Conservation (phyloP, 2,888 invertebrate genomes). For the Sesia apiformis region DNA sequence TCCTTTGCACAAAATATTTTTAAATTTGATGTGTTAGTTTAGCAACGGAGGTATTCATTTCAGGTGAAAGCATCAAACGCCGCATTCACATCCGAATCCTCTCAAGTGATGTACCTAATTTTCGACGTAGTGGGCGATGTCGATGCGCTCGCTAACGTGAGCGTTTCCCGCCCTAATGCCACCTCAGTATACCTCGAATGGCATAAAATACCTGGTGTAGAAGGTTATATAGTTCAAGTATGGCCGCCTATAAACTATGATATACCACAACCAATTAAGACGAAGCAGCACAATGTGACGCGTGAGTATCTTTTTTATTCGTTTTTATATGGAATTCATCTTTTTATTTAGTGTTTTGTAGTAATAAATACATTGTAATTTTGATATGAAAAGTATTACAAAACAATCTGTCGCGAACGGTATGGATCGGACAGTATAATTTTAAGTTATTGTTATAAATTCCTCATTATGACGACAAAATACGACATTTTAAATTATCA, state of each 20-base stretch:
- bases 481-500: too few relatives aligned
- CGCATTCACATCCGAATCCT: conserved; percentile 75
- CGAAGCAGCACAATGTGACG: conserved; percentile 59
- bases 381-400: too few relatives aligned
- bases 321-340: too few relatives aligned
- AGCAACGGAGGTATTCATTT: background rate
- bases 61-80: conserved; percentile 80
- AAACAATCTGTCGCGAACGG: too few relatives aligned
- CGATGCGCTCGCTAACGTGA: conserved; percentile 74
- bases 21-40: too few relatives aligned
- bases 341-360: too few relatives aligned
- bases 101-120: conserved; percentile 70
- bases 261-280: conserved; percentile 46
- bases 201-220: conserved; percentile 72
- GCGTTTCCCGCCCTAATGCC: conserved; percentile 57
- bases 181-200: conserved; percentile 75
- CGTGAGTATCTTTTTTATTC: conserved; percentile 25
- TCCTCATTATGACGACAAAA: too few relatives aligned
- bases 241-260: conserved; percentile 73
- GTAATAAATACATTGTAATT: too few relatives aligned
- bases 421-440: too few relatives aligned
- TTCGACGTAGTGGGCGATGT: conserved; percentile 80
- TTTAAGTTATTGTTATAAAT: too few relatives aligned
- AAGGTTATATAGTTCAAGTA: conserved; percentile 74
- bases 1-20: too few relatives aligned